Base-by-base conservation (phyloP, 2,888 invertebrate genomes). In the Psylliodes chrysocephalus region DNA sequence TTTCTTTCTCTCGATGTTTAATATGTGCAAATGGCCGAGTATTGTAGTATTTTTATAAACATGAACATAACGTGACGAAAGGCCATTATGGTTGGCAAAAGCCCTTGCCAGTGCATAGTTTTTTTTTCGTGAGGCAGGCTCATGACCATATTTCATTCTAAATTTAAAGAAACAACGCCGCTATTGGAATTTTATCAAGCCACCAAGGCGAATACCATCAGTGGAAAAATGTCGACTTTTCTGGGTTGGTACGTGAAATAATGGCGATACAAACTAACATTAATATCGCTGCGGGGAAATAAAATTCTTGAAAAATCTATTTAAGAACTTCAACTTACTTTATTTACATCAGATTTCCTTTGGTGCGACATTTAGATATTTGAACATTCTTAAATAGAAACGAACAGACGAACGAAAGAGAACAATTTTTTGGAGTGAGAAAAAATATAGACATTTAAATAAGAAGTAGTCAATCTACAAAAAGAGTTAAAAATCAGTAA, bases 71-170 rank as follows among this genome's bases (percentile, higher is more conserved):
- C 69, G 69, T 69, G 69, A 69, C 65, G 53, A 66, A 65, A 52
- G 35, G 40, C 59, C 69, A 67, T 69, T 69, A 69, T 38, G 52
- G 69, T 52, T 59, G 61, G 59, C 55, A 57, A 62, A 64, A 62
- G 60, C 59, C 62, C 55, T 59, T 56, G 59, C 57, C 40, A 64
- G 61, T 60, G 66, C 66, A 67, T 61, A 60, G 33, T 60, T 60
- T 66, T 65, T 30, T 64, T 54, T 68, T 57, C 69, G 67, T 67
- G 69, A 33, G 65, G 64, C 59, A 61, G 55, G 38, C 67, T 65
- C 63, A 67, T 69, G 59, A 65, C 53, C 52, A 67, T 67, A 69
- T 66, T 61, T 67, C 64, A 66, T 63, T 67, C 67, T 61, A 67
- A 67, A 67, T 69, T 61, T 61, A 57, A 66, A 64, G 65, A 64